A percentile compares a stretch with the other conserved stretches of the same genome.
These are phyloP conservation scores for Hippoglossus stenolepis DNA, from an alignment of 2,113 vertebrate genomes.

Conservation along the genomic window DNA sequence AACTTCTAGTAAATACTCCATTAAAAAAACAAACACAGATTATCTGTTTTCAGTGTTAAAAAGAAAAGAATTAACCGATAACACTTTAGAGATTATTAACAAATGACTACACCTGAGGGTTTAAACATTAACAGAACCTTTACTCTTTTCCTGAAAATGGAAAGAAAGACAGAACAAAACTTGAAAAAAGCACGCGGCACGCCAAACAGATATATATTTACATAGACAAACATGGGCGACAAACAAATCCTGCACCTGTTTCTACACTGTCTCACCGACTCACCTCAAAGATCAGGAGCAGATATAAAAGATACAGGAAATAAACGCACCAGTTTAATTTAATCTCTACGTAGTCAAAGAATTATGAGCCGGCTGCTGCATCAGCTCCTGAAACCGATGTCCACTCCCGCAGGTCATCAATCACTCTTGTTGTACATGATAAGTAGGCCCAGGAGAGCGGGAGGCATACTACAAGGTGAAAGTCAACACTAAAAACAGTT, in stretches of 20 bases:
- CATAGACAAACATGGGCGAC: constrained; percentile 59
- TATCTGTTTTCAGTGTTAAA: not conserved
- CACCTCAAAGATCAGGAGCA: constrained; percentile 2
- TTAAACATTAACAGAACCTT: constrained; percentile 41
- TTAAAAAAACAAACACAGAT: not conserved
- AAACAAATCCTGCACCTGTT: constrained; percentile 68
- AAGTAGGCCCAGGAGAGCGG: constrained; percentile 57
- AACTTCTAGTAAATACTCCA: not conserved
- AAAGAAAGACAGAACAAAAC: not conserved
- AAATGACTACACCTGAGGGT: constrained; percentile 11
- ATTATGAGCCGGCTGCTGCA: constrained; percentile 35
- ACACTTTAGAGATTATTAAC: constrained; percentile 10
- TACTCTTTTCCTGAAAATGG: not conserved
- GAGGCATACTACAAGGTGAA: constrained; percentile 47
- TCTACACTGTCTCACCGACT: constrained; percentile 32
- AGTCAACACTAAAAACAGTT: constrained; percentile 59
- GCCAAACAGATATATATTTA: constrained; percentile 49
- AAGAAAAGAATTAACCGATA: not conserved
- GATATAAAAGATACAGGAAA: too few species aligned
- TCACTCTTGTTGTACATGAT: constrained; percentile 56
- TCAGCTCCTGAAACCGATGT: constrained; percentile 37
- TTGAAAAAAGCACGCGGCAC: not conserved
- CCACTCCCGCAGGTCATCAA: constrained; percentile 44
- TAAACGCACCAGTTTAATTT: constrained; percentile 18
- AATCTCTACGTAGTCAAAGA: constrained; percentile 33